phyloP scores from a whole-genome alignment of 2,797 vertebrate genomes.

The Melanotaenia trifasciata region DNA sequence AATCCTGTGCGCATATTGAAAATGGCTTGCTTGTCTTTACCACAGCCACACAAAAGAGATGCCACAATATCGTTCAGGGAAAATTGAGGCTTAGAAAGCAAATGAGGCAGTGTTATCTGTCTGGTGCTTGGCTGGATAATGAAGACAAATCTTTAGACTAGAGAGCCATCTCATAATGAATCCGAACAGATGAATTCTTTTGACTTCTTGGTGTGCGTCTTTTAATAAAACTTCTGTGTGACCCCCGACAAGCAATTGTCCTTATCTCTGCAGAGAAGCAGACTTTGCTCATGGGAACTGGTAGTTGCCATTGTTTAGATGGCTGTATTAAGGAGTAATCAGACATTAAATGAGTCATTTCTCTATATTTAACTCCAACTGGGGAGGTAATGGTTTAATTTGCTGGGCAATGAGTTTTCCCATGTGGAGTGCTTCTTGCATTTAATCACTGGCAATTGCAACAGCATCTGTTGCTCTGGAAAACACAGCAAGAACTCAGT shows the following conservation, averaged over 20 bases:
- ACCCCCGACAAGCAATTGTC: conserved; percentile 63
- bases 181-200: conserved; percentile 66
- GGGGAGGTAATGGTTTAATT: conserved; percentile 81
- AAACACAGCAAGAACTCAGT: conserved; percentile 15
- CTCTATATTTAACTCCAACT: conserved; percentile 80
- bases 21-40: conserved; percentile 73
- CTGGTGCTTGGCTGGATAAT: conserved; percentile 75
- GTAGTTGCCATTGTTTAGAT: conserved; percentile 73
- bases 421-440: conserved; percentile 62
- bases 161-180: conserved; percentile 78
- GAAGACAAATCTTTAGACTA: conserved; percentile 78
- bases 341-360: conserved; percentile 83
- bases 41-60: conserved; percentile 62
- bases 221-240: conserved; percentile 73
- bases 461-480: conserved; percentile 55
- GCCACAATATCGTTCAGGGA: conserved; percentile 71
- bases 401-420: conserved; percentile 74
- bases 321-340: conserved; percentile 79
- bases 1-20: conserved; percentile 76
- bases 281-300: conserved; percentile 68
- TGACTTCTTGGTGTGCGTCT: conserved; percentile 56
- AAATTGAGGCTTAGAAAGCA: conserved; percentile 76
- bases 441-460: conserved; percentile 62
- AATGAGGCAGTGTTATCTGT: conserved; percentile 83
- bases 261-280: conserved; percentile 63